Percentiles rank a stretch among this genome's conserved stretches.
phyloP scores from a whole-genome alignment of 2,888 invertebrate genomes.

The Nomada ruficornis region DNA sequence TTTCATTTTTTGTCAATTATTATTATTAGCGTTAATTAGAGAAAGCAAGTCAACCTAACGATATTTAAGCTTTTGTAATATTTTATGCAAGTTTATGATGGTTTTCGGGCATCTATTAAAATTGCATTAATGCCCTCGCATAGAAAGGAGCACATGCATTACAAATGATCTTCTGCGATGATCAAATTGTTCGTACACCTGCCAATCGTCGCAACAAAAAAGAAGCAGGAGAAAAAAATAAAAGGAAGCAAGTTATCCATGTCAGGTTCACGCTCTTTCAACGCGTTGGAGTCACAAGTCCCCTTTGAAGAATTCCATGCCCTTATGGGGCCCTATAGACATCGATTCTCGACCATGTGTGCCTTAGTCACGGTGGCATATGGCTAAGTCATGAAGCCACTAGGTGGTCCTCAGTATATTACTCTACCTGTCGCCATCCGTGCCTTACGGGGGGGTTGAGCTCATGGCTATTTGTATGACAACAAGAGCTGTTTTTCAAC shows the following conservation, averaged over 20 bases:
- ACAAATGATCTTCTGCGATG: background rate
- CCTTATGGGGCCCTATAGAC: conserved; percentile 44
- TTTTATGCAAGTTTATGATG: background rate
- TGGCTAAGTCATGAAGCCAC: conserved; percentile 83
- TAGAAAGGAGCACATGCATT: too few relatives aligned
- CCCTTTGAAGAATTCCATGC: conserved; percentile 48
- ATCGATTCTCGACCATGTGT: conserved; percentile 80
- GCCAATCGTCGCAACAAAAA: background rate
- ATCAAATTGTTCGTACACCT: background rate
- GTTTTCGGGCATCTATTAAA: too few relatives aligned
- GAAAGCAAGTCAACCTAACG: background rate
- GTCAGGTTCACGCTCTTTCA: conserved; percentile 38
- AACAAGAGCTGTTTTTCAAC: conserved; percentile 70
- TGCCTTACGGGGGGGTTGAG: conserved; percentile 67
- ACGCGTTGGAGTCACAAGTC: conserved; percentile 25
- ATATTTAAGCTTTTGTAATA: background rate
- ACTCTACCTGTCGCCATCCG: conserved; percentile 83
- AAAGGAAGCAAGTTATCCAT: conserved; percentile 19
- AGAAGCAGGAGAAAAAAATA: background rate
- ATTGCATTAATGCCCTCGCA: too few relatives aligned
- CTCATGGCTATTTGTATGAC: conserved; percentile 80
- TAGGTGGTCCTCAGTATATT: conserved; percentile 83
- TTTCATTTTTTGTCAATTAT: background rate
- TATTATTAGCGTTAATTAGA: background rate
- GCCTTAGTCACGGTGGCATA: conserved; percentile 84